Evolutionary conservation across 2,888 invertebrate species (phyloP).

Genomic region (Abrostola triplasia): DNA sequence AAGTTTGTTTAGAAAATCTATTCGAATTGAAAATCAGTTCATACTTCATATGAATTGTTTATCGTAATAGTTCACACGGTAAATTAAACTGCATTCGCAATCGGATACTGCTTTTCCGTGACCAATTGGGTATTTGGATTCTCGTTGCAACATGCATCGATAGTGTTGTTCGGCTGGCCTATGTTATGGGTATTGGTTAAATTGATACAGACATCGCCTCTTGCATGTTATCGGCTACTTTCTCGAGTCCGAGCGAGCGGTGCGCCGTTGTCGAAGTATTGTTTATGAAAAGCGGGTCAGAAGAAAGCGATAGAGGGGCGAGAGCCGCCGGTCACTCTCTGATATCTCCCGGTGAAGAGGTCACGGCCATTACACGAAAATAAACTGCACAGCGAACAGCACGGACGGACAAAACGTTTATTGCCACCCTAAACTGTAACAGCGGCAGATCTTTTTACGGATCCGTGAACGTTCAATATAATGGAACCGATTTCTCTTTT

Average conservation of each 20-base stretch:
- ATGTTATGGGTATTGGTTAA: conserved; percentile 63
- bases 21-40: conserved; percentile 23
- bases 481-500: conserved; percentile 81
- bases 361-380: conserved; percentile 82
- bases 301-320: conserved; percentile 84
- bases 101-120: conserved; percentile 64
- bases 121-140: conserved; percentile 61
- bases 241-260: conserved; percentile 78
- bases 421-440: conserved; percentile 73
- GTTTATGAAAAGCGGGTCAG: conserved; percentile 88
- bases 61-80: conserved; percentile 63
- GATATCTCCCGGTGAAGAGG: conserved; percentile 84
- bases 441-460: conserved; percentile 68
- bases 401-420: conserved; percentile 61
- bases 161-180: conserved; percentile 51
- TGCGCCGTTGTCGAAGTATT: conserved; percentile 81
- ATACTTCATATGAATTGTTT: conserved; percentile 43
- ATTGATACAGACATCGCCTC: conserved; percentile 67
- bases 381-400: conserved; percentile 66
- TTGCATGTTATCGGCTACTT: conserved; percentile 82
- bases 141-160: conserved; percentile 51
- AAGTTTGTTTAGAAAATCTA: conserved; percentile 53
- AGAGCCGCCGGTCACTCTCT: conserved; percentile 77
- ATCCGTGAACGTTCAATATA: conserved; percentile 72
- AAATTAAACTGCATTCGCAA: conserved; percentile 61